Base-by-base conservation (phyloP, 1,140 invertebrate genomes). In the Bombus impatiens region DNA sequence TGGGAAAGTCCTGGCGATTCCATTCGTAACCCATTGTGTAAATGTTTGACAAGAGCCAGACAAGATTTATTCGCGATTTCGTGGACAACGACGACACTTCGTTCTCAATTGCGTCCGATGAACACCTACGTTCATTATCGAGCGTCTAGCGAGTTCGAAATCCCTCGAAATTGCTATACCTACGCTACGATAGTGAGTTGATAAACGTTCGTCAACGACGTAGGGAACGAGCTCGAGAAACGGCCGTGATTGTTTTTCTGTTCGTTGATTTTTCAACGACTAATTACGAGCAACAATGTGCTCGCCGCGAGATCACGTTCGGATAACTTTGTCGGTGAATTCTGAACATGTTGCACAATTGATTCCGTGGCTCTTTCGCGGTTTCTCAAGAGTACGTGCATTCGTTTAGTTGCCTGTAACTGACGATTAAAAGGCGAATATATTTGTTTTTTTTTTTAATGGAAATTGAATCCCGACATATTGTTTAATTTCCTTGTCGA, bases 1-100 rank as follows among this genome's bases (percentile, higher is more conserved):
- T 88, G 83, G 78, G 87, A 89, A 88, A 89, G 75, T 75, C 42
- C 18, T 62, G 86, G 70, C 77, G 88, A 78, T 81, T 76, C 83
- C 88, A 53, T 74, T 89, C 35, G 42, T 72, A 81, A 32, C 47
- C 87, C 68, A 89, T 88, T 88, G 88, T 89, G 83, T 22, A 77
- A 78, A 67, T 65, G 78, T 35, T 68, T 88, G 88, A 89, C 78
- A 88, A 75, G 67, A 88, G 79, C 35, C 59, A 57, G 75, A 67
- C 65, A 65, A 88, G 88, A 89, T 89, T 88, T 89, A 89, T 89
- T 89, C 68, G 70, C 83, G 65, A 79, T 86, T 80, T 76, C 87
- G 78, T 71, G 83, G 40, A 88, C 83, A 42, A 32, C 28, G 87
- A 81, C 78, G 87, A 82, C 87, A 86, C 82, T 75, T 74, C 53